Percentiles rank a stretch among this genome's conserved stretches.
These are phyloP conservation scores for Latheticus oryzae DNA, from an alignment of 2,888 invertebrate species.

Conservation along the genomic window DNA sequence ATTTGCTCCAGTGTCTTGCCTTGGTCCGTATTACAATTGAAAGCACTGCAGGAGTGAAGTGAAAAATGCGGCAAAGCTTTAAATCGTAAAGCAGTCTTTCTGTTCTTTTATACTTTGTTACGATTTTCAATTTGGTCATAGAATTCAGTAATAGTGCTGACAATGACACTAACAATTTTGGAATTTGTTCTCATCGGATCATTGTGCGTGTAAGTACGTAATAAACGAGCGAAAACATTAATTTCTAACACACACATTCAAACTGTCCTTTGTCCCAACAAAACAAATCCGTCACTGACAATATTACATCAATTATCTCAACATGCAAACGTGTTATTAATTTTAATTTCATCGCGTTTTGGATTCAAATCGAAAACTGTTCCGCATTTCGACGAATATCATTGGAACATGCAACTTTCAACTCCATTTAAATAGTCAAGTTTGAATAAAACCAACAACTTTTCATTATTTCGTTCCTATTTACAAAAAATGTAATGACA, in stretches of 20 bases:
- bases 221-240: slow-evolving; percentile 29
- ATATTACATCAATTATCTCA: slow-evolving; percentile 32
- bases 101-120: no score
- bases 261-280: slow-evolving; percentile 24
- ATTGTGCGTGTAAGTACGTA: slow-evolving; percentile 30
- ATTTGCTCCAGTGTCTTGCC: slow-evolving; percentile 52
- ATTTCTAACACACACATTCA: slow-evolving; percentile 30
- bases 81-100: no score
- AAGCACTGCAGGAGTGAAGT: slow-evolving; percentile 8
- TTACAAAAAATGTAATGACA: slow-evolving; percentile 4
- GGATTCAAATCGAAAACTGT: slow-evolving; percentile 33
- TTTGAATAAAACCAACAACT: slow-evolving; percentile 15
- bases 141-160: no score
- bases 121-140: no score
- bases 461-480: slow-evolving; percentile 24
- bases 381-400: slow-evolving; percentile 32
- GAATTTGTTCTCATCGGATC: slow-evolving; percentile 19
- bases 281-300: slow-evolving; percentile 33
- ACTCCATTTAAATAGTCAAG: slow-evolving; percentile 14
- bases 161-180: slow-evolving; percentile 7
- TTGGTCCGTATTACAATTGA: slow-evolving; percentile 27
- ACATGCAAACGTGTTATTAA: slow-evolving; percentile 41
- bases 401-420: slow-evolving; percentile 32
- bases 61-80: no score
- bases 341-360: slow-evolving; percentile 36